phyloP scores from a whole-genome alignment of 2,113 vertebrate genomes.

The Ceuthmochares aereus region DNA sequence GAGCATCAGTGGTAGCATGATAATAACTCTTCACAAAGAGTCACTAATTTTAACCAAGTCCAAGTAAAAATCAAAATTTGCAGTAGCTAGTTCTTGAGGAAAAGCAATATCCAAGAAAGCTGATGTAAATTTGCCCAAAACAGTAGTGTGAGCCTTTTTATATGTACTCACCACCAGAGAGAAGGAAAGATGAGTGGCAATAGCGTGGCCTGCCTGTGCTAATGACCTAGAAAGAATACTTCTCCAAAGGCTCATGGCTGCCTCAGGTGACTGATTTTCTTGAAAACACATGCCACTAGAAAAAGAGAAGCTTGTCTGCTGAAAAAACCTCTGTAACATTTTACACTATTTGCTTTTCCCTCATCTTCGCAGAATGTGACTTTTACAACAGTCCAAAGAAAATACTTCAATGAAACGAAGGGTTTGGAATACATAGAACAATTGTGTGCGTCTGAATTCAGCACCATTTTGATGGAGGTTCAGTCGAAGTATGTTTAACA shows the following conservation, averaged over 20 bases:
- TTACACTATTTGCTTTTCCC: not conserved
- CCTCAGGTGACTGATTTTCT: not conserved
- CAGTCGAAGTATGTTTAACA: slow-evolving; percentile 88
- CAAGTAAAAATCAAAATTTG: not conserved
- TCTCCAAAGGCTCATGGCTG: not conserved
- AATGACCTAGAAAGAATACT: not conserved
- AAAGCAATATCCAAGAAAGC: not conserved
- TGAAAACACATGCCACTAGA: not conserved
- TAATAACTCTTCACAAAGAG: not conserved
- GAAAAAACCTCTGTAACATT: not conserved
- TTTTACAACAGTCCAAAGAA: slow-evolving; percentile 92
- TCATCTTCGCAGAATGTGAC: slow-evolving; percentile 81
- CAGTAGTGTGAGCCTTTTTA: not conserved
- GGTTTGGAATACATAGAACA: slow-evolving; percentile 95
- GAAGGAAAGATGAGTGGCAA: not conserved
- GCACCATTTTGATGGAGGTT: slow-evolving; percentile 91
- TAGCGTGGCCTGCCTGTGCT: not conserved
- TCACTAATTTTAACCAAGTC: not conserved
- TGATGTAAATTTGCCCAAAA: not conserved
- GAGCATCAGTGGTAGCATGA: not conserved
- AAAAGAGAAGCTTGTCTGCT: not conserved
- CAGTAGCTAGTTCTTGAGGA: not conserved
- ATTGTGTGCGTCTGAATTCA: slow-evolving; percentile 90
- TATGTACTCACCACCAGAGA: not conserved
- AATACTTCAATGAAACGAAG: slow-evolving; percentile 97